Evolutionary conservation across 1,140 invertebrate genomes (phyloP).

Genomic region (Radopholus similis): DNA sequence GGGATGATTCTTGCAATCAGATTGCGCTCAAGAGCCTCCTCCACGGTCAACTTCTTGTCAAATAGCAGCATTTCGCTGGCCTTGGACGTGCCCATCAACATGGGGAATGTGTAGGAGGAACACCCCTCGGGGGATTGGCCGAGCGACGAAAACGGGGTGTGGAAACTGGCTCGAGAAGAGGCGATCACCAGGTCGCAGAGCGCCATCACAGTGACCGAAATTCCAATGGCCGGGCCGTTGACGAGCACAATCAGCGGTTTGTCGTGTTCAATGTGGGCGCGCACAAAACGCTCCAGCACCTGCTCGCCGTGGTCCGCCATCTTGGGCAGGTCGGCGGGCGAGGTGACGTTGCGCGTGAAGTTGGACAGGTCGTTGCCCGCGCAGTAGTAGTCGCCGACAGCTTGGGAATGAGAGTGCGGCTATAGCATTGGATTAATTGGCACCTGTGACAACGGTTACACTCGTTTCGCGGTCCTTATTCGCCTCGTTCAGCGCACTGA

Average conservation of each 20-base stretch:
- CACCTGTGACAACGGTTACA: constrained; percentile 41
- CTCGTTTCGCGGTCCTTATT: constrained; percentile 29
- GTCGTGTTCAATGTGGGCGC: constrained; percentile 77
- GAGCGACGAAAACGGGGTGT: constrained; percentile 76
- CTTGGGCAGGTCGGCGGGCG: constrained; percentile 56
- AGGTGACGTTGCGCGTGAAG: constrained; percentile 60
- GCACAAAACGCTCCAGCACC: constrained; percentile 68
- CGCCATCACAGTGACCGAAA: constrained; percentile 75
- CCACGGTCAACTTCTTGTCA: constrained; percentile 73
- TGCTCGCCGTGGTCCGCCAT: constrained; percentile 61
- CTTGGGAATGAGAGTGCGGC: constrained; percentile 6
- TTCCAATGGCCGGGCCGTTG: constrained; percentile 88
- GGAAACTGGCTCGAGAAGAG: constrained; percentile 72
- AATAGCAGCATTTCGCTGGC: constrained; percentile 77
- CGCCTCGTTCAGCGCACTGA: constrained; percentile 21
- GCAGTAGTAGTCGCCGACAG: constrained; percentile 55
- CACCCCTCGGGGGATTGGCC: constrained; percentile 78
- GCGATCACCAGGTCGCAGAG: constrained; percentile 85
- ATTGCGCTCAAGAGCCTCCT: constrained; percentile 71
- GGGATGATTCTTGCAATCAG: constrained; percentile 72
- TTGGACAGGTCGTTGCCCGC: constrained; percentile 81
- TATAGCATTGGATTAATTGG: not conserved
- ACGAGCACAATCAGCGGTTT: constrained; percentile 82
- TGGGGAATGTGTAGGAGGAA: constrained; percentile 77
- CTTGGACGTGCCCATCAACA: constrained; percentile 74